phyloP scores from a whole-genome alignment of 1,140 invertebrate species.

The Drosophila simulans region DNA sequence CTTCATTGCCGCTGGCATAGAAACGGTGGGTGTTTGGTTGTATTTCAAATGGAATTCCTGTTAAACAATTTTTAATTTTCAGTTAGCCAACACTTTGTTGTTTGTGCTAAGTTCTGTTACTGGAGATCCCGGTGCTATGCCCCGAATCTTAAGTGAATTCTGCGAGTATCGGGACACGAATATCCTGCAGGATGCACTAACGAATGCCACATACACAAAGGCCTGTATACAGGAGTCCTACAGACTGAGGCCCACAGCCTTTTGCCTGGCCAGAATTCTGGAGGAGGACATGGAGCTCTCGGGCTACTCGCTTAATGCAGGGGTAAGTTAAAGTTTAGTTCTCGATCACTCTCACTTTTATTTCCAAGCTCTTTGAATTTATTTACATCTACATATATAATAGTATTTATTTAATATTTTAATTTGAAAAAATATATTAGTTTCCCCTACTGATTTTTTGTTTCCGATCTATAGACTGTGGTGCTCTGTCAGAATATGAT shows the following conservation, averaged over 20 bases:
- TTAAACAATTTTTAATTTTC: constrained; percentile 28
- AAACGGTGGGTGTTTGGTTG: constrained; percentile 87
- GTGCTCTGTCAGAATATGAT: constrained; percentile 94
- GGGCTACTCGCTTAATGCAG: constrained; percentile 91
- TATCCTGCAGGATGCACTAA: constrained; percentile 87
- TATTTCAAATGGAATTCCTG: not conserved
- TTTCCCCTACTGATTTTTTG: not conserved
- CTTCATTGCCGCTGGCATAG: constrained; percentile 94
- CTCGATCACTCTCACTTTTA: no score
- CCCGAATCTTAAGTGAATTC: constrained; percentile 91
- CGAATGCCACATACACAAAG: constrained; percentile 90
- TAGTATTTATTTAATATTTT: no score
- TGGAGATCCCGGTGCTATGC: constrained; percentile 88
- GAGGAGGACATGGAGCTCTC: constrained; percentile 91
- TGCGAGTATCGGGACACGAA: constrained; percentile 86
- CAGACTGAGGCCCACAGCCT: constrained; percentile 92
- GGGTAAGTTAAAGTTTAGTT: constrained; percentile 86
- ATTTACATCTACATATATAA: no score
- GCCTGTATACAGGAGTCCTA: constrained; percentile 95
- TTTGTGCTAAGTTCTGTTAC: constrained; percentile 92
- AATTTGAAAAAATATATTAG: no score
- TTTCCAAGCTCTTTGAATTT: no score
- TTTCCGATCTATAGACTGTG: constrained; percentile 89
- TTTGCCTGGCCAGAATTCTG: constrained; percentile 92
- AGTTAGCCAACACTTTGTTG: constrained; percentile 92